Evolutionary conservation across 2,888 invertebrate species (phyloP), one percentile per base, ranked within the genome.

Genomic region (Chrysodeixis includens): DNA sequence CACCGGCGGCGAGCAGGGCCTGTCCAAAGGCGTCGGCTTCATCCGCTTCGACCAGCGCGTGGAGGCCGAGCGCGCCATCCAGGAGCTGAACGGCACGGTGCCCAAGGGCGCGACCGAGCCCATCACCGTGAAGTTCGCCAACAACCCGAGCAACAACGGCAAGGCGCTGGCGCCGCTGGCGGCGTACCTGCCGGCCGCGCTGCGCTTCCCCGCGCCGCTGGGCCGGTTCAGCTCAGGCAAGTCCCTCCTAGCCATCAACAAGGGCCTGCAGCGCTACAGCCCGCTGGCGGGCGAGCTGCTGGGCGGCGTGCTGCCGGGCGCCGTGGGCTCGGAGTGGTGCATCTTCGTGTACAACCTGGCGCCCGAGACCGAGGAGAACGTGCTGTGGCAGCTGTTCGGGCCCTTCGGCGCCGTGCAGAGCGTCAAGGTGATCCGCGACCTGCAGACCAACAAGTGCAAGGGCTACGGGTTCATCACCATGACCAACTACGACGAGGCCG

Each of bases 301-400:
- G 74, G 95, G 97, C 92, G 97, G 97, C 91, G 96, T 98, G 94
- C 95, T 98, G 84, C 98, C 97, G 22, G 97, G 97, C 74, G 97
- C 96, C 51, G 92, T 96, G 54, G 96, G 96, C 81, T 97, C 97
- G 75, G 98, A 98, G 76, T 98, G 97, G 97, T 98, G 98, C 93
- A 98, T 99, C 92, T 99, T 99, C 91, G 99, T 99, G 66, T 99
- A 99, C 96, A 99, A 99, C 93, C 95, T 99, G 84, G 98, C 98
- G 0, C 98, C 99, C 5, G 99, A 99, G 93, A 98, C 99, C 6
- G 99, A 99, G 93, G 99, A 99, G 94, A 98, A 98, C 91, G 97
- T 98, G 57, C 96, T 99, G 74, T 99, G 99, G 99, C 99, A 99
- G 93, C 96, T 99, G 80, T 99, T 99, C 93, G 99, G 99, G 16